Base-by-base conservation (phyloP, 1,140 invertebrate genomes). In the Dufourea novaeangliae region DNA sequence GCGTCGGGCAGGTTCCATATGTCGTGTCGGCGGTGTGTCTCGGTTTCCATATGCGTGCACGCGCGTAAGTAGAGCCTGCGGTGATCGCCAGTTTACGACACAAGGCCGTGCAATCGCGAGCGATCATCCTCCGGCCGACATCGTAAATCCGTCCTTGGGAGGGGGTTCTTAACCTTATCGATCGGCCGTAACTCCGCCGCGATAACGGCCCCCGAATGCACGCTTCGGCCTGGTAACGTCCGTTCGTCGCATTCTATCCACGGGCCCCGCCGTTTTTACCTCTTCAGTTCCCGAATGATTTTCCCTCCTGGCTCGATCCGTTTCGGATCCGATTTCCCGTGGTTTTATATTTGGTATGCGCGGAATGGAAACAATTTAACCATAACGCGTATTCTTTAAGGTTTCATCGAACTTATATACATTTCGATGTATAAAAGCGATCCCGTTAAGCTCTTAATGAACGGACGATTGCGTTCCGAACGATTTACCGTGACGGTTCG, bases 21-120 rank as follows among this genome's bases (percentile, higher is more conserved):
- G 69, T 78, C 75, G 75, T 64, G 25, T 67, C 34, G 25, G 68
- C 67, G 79, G 54, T 67, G 79, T 80, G 14, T 1, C 41, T 27
- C n/a, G 78, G 72, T n/a, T 76, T 59, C 70, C 86, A 77, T 80
- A 83, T 82, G 83, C 76, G 79, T 83, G 72, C 80, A 83, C 72
- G 81, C 77, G 79, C 73, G 74, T 66, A 77, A 63, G 75, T 83
- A 82, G 68, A 79, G 84, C 87, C 87, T n/a, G 82, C 88, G n/a
- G 86, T 87, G 86, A 88, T 89, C 88, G 84, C 80, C 87, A 83
- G 71, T 92, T 92, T 92, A 92, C 88, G 92, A 92, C 88, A 86
- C 91, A 92, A 92, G 91, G 91, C 90, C 92, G 90, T 90, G 88
- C 89, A 91, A 91, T 92, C 91, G 89, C 86, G 84, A 88, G 88